phyloP scores from a whole-genome alignment of 2,888 invertebrate species.

The Philereme vetulata region DNA sequence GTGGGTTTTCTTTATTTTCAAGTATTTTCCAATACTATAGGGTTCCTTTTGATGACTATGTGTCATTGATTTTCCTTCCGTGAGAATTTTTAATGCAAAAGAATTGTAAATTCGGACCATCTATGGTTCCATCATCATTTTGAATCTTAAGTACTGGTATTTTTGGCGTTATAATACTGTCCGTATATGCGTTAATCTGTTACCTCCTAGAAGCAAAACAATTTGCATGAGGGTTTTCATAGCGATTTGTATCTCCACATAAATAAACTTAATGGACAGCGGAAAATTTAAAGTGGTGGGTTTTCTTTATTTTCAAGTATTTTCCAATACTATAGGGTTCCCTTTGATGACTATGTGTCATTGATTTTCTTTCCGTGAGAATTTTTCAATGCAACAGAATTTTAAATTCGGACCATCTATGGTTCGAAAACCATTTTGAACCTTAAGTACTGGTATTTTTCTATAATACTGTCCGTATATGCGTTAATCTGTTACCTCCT shows the following conservation, averaged over 20 bases:
- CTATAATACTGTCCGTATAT: too few species aligned
- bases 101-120: background rate
- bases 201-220: too few species aligned
- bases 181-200: too few species aligned
- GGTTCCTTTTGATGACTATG: background rate
- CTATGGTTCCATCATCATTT: background rate
- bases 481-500: too few species aligned
- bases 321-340: background rate
- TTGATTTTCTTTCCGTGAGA: slow-evolving; percentile 1
- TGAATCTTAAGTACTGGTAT: background rate
- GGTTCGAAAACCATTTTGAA: background rate
- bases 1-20: background rate
- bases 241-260: too few species aligned
- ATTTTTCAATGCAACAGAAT: too few species aligned
- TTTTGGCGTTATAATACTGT: too few species aligned
- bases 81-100: too few species aligned
- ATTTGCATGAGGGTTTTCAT: too few species aligned
- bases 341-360: background rate
- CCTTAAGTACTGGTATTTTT: background rate
- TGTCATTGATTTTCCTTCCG: slow-evolving; percentile 1
- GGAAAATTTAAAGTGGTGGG: background rate
- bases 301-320: background rate
- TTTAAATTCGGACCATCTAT: background rate
- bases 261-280: too few species aligned
- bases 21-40: background rate